Evolutionary conservation across 2,888 invertebrate species (phyloP), one percentile per base, ranked within the genome.

Genomic region (Xanthia togata): DNA sequence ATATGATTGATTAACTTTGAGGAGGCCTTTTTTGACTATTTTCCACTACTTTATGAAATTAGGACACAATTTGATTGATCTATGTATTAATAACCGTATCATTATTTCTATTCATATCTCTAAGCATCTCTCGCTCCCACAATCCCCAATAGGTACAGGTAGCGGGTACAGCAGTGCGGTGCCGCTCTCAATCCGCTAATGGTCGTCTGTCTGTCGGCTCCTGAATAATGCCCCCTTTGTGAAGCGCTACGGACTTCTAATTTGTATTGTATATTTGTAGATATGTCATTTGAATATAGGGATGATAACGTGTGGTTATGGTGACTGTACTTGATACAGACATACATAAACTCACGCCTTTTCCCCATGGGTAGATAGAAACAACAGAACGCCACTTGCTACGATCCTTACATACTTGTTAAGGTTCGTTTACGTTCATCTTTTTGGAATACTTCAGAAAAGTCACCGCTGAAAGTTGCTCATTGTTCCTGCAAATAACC

Each of bases 111-210:
- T 57, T 20, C 57, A 53, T 35, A 26, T 20, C 23, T 50, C 9
- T 9, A 14, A 14, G 11, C 4, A 57, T 38, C 31, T 26, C 26
- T 55, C 8, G 12, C 4, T 76, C 9, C 53, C 17, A 23, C 26
- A 70, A 75, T 74, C 35, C 65, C 20, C 62, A 26, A 70, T 70
- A 73, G 67, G 68, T 62, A 60, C 70, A 71, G 50, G 80, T 76
- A 76, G 73, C 26, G 60, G 55, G 64, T 67, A 72, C 44, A 53
- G 59, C 62, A 70, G 53, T 71, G 69, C 53, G 73, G 68, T 68
- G 60, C 64, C 74, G 76, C 87, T 80, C 80, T 83, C 86, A 88
- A 87, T 88, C 76, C 82, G 65, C 84, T 88, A 88, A 88, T 88
- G 87, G 87, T 79, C 69, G 67, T 68, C 70, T 73, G 76, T 72